Conservation (phyloP, 2,797 vertebrate species). For the Myripristis jacobus region DNA sequence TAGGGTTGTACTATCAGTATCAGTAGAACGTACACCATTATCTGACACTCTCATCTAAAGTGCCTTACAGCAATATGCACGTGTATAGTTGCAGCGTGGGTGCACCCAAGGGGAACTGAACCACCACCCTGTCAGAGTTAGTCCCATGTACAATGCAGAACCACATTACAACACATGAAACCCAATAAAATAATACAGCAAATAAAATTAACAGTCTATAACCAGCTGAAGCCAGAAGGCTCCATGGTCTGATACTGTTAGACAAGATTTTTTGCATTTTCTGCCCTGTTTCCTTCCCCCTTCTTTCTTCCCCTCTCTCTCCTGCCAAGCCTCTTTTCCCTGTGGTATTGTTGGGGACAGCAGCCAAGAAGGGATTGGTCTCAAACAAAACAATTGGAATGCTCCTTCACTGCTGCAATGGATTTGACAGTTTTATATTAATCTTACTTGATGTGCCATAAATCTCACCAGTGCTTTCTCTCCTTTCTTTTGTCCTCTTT, state of each 20-base stretch:
- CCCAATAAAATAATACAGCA: constrained; percentile 18
- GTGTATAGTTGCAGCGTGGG: constrained; percentile 17
- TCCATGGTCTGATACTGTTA: not conserved
- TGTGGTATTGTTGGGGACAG: constrained; percentile 31
- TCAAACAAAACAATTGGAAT: constrained; percentile 16
- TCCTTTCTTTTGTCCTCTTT: not conserved
- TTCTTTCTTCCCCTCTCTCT: constrained; percentile 4
- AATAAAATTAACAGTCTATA: constrained; percentile 12
- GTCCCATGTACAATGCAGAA: not conserved
- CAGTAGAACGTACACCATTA: no score
- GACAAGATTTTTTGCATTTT: not conserved
- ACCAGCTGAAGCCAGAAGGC: not conserved
- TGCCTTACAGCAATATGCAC: constrained; percentile 1
- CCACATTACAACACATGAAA: constrained; percentile 17
- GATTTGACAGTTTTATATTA: constrained; percentile 28
- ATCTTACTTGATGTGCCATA: not conserved
- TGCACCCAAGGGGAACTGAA: constrained; percentile 2
- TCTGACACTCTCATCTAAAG: not conserved
- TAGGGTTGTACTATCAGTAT: no score
- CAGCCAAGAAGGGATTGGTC: constrained; percentile 36
- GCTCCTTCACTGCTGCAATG: not conserved
- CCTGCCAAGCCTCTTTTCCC: constrained; percentile 38
- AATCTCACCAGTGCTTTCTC: not conserved
- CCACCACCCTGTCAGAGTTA: not conserved
- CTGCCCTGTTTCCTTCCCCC: constrained; percentile 17